These are phyloP conservation scores for Tetragonula carbonaria DNA, from an alignment of 2,888 invertebrate genomes.

Conservation along the genomic window DNA sequence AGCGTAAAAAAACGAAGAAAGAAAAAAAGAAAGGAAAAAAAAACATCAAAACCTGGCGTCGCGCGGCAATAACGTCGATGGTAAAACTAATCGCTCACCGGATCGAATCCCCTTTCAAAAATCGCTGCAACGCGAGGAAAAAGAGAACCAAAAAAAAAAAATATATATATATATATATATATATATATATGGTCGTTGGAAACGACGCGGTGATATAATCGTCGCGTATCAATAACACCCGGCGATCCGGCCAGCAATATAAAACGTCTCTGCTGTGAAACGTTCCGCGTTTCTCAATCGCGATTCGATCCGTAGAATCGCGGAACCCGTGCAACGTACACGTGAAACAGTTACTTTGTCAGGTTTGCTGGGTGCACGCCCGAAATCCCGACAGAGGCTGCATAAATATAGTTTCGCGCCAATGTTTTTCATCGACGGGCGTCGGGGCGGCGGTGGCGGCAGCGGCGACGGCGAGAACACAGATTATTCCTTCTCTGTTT, in stretches of 20 bases:
- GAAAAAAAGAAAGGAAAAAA: neutral
- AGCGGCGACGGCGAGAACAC: constrained; percentile 47
- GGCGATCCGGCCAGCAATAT: constrained; percentile 23
- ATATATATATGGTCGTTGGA: neutral
- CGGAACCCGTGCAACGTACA: neutral
- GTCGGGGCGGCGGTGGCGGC: constrained; percentile 14
- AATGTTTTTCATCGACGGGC: constrained; percentile 52
- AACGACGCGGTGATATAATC: constrained; percentile 14
- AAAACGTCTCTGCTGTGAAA: constrained; percentile 29
- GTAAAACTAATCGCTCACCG: neutral
- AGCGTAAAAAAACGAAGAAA: neutral
- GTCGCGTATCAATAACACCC: constrained; percentile 8
- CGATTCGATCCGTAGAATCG: constrained; percentile 6
- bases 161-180: no score
- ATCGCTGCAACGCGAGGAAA: neutral
- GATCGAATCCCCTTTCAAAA: constrained; percentile 12
- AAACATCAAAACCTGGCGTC: no score
- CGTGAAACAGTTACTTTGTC: neutral
- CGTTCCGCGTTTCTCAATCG: constrained; percentile 43
- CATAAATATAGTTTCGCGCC: constrained; percentile 58
- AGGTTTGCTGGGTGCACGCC: neutral
- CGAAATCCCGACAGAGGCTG: constrained; percentile 47
- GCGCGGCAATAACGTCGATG: neutral
- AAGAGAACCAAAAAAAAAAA: no score
- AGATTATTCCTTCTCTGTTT: constrained; percentile 73